Evolutionary conservation across 2,888 invertebrate genomes (phyloP).

Genomic region (Lathronympha strigana): DNA sequence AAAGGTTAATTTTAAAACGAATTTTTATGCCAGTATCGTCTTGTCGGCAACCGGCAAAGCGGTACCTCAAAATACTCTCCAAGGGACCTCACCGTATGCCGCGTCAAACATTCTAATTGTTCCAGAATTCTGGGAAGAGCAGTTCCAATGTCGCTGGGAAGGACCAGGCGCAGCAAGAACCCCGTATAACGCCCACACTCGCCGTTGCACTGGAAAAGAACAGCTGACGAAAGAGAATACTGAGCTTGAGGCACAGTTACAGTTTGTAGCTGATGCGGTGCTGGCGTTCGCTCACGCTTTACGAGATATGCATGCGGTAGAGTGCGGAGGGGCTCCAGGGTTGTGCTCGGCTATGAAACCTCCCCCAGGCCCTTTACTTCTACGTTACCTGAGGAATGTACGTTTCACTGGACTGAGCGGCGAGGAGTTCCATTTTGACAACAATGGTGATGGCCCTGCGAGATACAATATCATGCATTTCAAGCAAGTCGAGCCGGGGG

Average conservation of each 20-base stretch:
- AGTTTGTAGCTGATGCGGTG: constrained; percentile 98
- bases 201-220: constrained; percentile 91
- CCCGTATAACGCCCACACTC: constrained; percentile 89
- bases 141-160: constrained; percentile 89
- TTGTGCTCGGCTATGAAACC: constrained; percentile 95
- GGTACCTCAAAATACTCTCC: too few species aligned
- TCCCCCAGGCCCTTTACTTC: constrained; percentile 92
- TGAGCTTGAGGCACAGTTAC: constrained; percentile 95
- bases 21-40: too few species aligned
- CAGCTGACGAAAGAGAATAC: constrained; percentile 89
- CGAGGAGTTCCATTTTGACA: constrained; percentile 95
- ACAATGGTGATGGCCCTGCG: constrained; percentile 96
- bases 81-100: too few species aligned
- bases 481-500: constrained; percentile 89
- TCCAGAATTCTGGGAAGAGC: constrained; percentile 97
- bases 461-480: constrained; percentile 98
- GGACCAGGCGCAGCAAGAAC: constrained; percentile 89
- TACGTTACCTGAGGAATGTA: constrained; percentile 93
- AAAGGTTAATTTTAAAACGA: too few species aligned
- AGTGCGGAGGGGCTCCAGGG: constrained; percentile 90
- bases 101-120: background rate
- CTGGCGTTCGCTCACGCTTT: constrained; percentile 96
- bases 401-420: constrained; percentile 90
- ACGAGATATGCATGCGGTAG: constrained; percentile 93
- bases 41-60: too few species aligned